phyloP scores from a whole-genome alignment of 2,888 invertebrate genomes.

The Oxycera nigricornis region DNA sequence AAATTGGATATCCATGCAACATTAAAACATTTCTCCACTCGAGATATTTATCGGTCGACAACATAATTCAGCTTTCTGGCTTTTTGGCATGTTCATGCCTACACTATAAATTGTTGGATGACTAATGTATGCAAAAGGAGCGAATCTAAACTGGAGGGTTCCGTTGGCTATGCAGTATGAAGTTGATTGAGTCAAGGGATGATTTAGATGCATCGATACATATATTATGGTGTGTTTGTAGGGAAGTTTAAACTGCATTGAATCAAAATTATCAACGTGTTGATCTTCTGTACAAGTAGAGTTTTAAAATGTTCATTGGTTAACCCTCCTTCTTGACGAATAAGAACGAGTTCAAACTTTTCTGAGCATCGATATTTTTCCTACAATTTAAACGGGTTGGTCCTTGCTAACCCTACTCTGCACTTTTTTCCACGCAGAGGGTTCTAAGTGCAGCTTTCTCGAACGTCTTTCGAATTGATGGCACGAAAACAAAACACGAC shows the following conservation, averaged over 20 bases:
- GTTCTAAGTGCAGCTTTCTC: conserved; percentile 7
- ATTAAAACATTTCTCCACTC: conserved; percentile 24
- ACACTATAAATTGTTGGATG: conserved; percentile 14
- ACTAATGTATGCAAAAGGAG: conserved; percentile 32
- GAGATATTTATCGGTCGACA: conserved; percentile 31
- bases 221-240: too few species aligned
- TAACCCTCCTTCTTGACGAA: too few species aligned
- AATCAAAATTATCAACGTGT: neutral
- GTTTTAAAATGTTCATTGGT: too few species aligned
- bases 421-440: neutral
- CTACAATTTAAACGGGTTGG: too few species aligned
- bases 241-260: too few species aligned
- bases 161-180: neutral
- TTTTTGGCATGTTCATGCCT: conserved; percentile 31
- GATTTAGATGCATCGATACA: neutral
- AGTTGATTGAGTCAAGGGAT: neutral
- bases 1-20: conserved; percentile 34
- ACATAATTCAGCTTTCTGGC: conserved; percentile 36
- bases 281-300: too few species aligned
- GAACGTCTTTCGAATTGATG: conserved; percentile 20
- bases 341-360: neutral
- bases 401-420: too few species aligned
- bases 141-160: neutral
- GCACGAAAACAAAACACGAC: conserved; percentile 33
- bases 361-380: neutral